Evolutionary conservation across 2,113 vertebrate genomes (phyloP).

Genomic region (Serinus canaria): DNA sequence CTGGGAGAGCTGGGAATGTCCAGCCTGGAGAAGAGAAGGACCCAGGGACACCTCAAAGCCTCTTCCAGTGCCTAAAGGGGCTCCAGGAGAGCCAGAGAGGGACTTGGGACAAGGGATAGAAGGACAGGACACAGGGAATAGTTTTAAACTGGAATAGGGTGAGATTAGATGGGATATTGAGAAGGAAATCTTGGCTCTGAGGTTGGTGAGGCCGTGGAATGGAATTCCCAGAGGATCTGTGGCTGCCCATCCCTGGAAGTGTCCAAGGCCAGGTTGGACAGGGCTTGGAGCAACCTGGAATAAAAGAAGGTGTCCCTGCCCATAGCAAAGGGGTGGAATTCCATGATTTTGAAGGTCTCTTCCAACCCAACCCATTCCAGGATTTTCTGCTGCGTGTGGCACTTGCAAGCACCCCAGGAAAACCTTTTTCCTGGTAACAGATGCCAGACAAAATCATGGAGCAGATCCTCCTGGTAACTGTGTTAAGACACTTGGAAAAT

Average conservation of each 20-base stretch:
- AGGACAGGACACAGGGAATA: neutral
- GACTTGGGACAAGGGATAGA: neutral
- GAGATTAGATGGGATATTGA: neutral
- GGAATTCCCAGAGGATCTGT: neutral
- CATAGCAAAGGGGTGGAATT: accelerated
- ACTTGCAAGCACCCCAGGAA: neutral
- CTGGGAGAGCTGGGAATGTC: neutral
- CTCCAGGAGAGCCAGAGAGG: neutral
- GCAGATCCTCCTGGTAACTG: neutral
- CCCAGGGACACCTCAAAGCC: neutral
- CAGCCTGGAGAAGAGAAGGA: accelerated
- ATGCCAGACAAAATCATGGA: neutral
- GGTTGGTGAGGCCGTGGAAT: accelerated
- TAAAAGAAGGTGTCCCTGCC: neutral
- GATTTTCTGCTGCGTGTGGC: accelerated
- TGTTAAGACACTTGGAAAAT: neutral
- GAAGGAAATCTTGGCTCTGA: accelerated
- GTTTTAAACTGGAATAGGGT: accelerated
- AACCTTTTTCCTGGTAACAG: neutral
- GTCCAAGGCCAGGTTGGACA: too few relatives aligned
- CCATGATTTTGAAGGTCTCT: neutral
- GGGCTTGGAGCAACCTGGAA: neutral
- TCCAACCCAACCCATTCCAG: neutral
- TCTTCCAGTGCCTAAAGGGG: neutral
- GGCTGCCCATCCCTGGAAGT: neutral